Evolutionary conservation across 2,113 vertebrate genomes (phyloP).

Genomic region (Noctilio leporinus): DNA sequence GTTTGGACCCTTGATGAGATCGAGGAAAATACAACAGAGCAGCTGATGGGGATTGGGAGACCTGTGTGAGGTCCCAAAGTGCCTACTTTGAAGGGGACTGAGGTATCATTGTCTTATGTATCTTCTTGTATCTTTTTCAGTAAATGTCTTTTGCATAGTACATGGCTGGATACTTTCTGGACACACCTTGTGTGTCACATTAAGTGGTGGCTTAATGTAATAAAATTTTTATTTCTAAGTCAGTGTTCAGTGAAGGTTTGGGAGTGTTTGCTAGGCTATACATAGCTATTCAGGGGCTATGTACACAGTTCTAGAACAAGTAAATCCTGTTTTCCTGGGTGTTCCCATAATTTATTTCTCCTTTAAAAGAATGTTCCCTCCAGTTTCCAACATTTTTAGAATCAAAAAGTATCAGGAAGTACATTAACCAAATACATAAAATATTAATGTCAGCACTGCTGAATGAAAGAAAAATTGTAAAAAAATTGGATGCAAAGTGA

Average conservation of each 20-base stretch:
- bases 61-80: no score
- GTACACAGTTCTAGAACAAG: conserved; percentile 12
- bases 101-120: no score
- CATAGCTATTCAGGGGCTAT: not conserved
- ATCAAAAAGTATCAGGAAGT: not conserved
- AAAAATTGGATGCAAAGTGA: not conserved
- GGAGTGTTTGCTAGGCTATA: not conserved
- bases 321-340: conserved; percentile 20
- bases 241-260: not conserved
- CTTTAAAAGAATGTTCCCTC: not conserved
- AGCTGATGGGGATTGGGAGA: no score
- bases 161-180: no score
- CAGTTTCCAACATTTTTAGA: not conserved
- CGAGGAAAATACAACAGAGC: no score
- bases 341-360: not conserved
- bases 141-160: no score
- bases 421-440: not conserved
- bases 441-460: not conserved
- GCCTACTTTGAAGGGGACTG: no score
- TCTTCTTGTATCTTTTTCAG: no score
- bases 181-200: not conserved
- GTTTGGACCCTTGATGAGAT: no score
- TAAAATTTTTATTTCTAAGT: not conserved
- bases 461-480: not conserved
- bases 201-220: not conserved